Evolutionary conservation across 2,888 invertebrate genomes (phyloP).

Genomic region (Sepiola atlantica): DNA sequence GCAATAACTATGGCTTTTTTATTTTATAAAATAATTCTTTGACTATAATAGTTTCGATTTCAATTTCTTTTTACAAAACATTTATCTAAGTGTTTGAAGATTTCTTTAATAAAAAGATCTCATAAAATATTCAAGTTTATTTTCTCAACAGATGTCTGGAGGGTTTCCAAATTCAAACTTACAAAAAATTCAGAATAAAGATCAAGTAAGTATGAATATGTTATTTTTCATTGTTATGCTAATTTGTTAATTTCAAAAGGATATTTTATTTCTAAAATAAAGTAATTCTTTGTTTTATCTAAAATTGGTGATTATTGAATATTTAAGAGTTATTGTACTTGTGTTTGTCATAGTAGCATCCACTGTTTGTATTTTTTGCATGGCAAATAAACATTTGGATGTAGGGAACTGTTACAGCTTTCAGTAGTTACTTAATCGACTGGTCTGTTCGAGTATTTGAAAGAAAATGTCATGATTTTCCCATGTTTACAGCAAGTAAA

Average conservation of each 20-base stretch:
- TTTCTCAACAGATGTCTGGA: constrained; percentile 79
- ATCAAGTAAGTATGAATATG: constrained; percentile 80
- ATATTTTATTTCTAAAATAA: neutral
- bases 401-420: no score
- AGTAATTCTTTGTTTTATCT: neutral
- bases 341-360: neutral
- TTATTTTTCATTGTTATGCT: neutral
- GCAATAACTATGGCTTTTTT: no score
- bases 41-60: no score
- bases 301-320: neutral
- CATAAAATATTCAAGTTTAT: neutral
- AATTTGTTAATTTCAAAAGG: neutral
- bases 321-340: neutral
- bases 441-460: no score
- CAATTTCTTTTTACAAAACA: no score
- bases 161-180: constrained; percentile 89
- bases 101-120: neutral
- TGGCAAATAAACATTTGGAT: neutral
- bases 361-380: neutral
- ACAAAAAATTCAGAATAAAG: constrained; percentile 87
- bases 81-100: no score
- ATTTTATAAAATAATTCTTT: no score
- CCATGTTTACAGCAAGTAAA: no score
- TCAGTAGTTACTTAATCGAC: no score
- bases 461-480: no score